These are phyloP conservation scores for Gambusia affinis DNA, from an alignment of 2,113 vertebrate species.

Conservation along the genomic window DNA sequence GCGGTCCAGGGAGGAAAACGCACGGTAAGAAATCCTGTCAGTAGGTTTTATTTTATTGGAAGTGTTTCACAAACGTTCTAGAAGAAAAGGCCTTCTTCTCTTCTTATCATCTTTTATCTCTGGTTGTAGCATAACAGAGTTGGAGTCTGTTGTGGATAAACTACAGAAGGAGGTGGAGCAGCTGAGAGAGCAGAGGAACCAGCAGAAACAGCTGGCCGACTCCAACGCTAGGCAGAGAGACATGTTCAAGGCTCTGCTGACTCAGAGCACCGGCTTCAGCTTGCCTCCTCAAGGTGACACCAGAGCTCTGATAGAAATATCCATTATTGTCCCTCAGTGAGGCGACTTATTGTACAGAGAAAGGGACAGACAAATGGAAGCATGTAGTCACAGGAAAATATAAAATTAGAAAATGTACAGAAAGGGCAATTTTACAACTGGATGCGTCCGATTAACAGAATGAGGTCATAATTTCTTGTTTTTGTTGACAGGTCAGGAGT, in stretches of 20 bases:
- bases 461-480: not conserved
- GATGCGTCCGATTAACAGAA: too few species aligned
- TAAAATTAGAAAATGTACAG: too few species aligned
- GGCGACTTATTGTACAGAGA: not conserved
- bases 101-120: not conserved
- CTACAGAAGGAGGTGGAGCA: constrained; percentile 85
- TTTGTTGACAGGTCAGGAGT: constrained; percentile 66
- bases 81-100: not conserved
- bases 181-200: constrained; percentile 86
- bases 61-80: not conserved
- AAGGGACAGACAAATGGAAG: too few species aligned
- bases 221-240: constrained; percentile 92
- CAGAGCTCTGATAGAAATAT: not conserved
- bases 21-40: constrained; percentile 75
- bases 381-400: too few species aligned
- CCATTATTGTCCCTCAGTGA: not conserved
- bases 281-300: constrained; percentile 86
- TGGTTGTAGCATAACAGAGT: constrained; percentile 82
- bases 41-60: not conserved
- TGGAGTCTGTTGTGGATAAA: constrained; percentile 83
- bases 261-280: constrained; percentile 89
- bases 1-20: constrained; percentile 83
- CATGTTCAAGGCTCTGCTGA: constrained; percentile 92
- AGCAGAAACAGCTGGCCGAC: constrained; percentile 91
- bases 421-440: too few species aligned